These are phyloP conservation scores for Lithophane semibrunnea DNA, from an alignment of 2,888 invertebrate genomes.

Conservation along the genomic window DNA sequence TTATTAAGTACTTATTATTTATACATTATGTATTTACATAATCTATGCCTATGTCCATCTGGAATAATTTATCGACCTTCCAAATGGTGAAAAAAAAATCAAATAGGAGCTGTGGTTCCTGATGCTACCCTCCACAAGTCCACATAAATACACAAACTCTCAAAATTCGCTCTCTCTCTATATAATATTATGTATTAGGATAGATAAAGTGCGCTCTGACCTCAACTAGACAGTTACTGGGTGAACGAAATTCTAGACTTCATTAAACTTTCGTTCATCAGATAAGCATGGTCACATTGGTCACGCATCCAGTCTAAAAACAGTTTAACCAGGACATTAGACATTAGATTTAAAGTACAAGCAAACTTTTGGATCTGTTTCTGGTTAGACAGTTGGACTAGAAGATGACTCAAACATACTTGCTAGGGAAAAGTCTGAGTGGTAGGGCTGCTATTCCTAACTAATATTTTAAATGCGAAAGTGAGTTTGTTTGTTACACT, in stretches of 20 bases:
- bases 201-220: background rate
- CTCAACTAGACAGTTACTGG: background rate
- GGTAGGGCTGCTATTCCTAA: background rate
- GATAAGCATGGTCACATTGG: background rate
- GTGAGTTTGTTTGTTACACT: too few relatives aligned
- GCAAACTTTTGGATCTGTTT: background rate
- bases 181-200: too few relatives aligned
- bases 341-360: background rate
- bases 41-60: too few relatives aligned
- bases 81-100: too few relatives aligned
- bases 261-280: background rate
- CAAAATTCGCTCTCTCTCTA: too few relatives aligned
- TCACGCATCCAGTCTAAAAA: background rate
- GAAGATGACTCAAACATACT: background rate
- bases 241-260: background rate
- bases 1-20: too few relatives aligned
- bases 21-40: too few relatives aligned
- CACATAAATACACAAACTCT: too few relatives aligned
- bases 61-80: too few relatives aligned
- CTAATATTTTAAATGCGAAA: too few relatives aligned
- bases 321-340: background rate
- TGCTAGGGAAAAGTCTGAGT: background rate
- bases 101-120: too few relatives aligned
- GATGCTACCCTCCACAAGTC: too few relatives aligned
- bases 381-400: background rate